phyloP scores from a whole-genome alignment of 2,888 invertebrate genomes.

The Uloborus plumipes region DNA sequence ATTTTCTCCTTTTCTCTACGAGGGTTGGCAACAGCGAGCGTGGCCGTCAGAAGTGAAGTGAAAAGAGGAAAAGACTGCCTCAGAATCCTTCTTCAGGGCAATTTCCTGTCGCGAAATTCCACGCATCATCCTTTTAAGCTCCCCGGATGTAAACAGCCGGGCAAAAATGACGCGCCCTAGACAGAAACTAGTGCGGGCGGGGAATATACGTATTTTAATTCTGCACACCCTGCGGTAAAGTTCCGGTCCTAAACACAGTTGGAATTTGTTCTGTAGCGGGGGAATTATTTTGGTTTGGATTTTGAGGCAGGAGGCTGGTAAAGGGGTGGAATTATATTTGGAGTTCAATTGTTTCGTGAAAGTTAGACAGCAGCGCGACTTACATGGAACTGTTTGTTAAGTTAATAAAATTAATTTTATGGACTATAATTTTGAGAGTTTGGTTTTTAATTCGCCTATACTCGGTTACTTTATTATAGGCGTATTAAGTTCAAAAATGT shows the following conservation, averaged over 20 bases:
- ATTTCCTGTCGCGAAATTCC: slow-evolving; percentile 46
- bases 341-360: no score
- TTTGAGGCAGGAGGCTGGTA: no score
- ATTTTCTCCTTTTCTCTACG: slow-evolving; percentile 27
- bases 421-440: no score
- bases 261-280: slow-evolving; percentile 32
- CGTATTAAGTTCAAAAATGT: no score
- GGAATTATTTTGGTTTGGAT: slow-evolving; percentile 14
- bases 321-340: no score
- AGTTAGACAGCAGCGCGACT: no score
- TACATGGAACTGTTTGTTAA: no score
- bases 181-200: no score
- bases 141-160: slow-evolving; percentile 47
- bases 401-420: no score
- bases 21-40: not conserved
- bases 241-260: slow-evolving; percentile 32
- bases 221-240: slow-evolving; percentile 14
- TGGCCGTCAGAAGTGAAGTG: not conserved
- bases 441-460: no score
- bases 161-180: slow-evolving; percentile 36
- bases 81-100: slow-evolving; percentile 19
- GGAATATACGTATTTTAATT: slow-evolving; percentile 39
- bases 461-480: no score
- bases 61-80: slow-evolving; percentile 8
- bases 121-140: slow-evolving; percentile 18